Evolutionary conservation across 1,140 invertebrate species (phyloP).

Genomic region (Stegodyphus dumicola): DNA sequence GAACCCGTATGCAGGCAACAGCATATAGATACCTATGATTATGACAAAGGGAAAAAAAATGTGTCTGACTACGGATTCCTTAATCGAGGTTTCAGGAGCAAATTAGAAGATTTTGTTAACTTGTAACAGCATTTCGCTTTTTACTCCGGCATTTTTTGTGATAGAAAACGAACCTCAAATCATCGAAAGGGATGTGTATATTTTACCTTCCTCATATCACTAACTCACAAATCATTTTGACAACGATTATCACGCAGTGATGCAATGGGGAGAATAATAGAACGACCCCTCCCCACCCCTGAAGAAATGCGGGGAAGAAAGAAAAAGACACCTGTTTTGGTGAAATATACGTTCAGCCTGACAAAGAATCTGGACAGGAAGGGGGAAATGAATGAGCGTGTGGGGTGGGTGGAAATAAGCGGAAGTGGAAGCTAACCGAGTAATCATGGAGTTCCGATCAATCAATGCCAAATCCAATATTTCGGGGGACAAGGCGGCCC

Average conservation of each 20-base stretch:
- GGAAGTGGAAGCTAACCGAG: constrained; percentile 2
- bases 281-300: neutral
- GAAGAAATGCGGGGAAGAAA: neutral
- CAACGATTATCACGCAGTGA: no score
- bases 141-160: no score
- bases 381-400: neutral
- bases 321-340: neutral
- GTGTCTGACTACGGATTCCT: no score
- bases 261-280: no score
- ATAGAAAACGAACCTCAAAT: neutral
- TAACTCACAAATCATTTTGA: no score
- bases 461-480: constrained; percentile 21
- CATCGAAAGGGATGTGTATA: neutral
- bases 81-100: no score
- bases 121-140: no score
- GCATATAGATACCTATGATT: no score
- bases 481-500: neutral
- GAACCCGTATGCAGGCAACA: no score
- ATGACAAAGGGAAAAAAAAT: no score
- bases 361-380: neutral
- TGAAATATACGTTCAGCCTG: neutral
- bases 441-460: constrained; percentile 33
- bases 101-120: no score
- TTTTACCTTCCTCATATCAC: neutral
- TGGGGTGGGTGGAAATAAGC: constrained; percentile 8